Conservation (phyloP, 2,113 vertebrate species). For the Rafetus swinhoei region DNA sequence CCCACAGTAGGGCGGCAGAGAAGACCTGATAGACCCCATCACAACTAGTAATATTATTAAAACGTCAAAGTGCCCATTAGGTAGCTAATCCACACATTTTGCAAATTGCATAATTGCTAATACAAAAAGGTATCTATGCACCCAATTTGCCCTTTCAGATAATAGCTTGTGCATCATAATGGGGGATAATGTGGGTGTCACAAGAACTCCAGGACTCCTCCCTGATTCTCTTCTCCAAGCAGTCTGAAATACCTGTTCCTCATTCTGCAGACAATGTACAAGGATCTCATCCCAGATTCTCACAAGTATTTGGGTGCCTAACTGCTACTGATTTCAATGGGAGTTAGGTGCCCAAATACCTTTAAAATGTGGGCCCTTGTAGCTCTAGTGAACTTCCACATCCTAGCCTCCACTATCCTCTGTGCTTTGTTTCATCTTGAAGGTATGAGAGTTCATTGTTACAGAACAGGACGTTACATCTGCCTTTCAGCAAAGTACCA, state of each 20-base stretch:
- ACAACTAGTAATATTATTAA: neutral
- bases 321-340: neutral
- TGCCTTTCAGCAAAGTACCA: too few relatives aligned
- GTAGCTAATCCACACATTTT: neutral
- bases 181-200: neutral
- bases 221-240: neutral
- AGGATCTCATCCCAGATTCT: neutral
- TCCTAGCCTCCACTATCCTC: too few relatives aligned
- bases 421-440: too few relatives aligned
- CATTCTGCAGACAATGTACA: neutral
- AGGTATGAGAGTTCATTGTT: too few relatives aligned
- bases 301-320: neutral
- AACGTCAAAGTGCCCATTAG: neutral
- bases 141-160: neutral
- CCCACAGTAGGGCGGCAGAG: neutral
- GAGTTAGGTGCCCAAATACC: too few relatives aligned
- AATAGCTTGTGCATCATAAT: neutral
- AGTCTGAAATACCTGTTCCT: neutral
- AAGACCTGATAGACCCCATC: neutral
- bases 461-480: too few relatives aligned
- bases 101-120: neutral
- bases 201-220: neutral
- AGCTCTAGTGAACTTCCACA: too few relatives aligned
- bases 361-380: too few relatives aligned
- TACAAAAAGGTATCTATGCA: neutral